These are phyloP conservation scores for Eustalomyia histrio DNA, from an alignment of 2,888 invertebrate genomes.

Conservation along the genomic window DNA sequence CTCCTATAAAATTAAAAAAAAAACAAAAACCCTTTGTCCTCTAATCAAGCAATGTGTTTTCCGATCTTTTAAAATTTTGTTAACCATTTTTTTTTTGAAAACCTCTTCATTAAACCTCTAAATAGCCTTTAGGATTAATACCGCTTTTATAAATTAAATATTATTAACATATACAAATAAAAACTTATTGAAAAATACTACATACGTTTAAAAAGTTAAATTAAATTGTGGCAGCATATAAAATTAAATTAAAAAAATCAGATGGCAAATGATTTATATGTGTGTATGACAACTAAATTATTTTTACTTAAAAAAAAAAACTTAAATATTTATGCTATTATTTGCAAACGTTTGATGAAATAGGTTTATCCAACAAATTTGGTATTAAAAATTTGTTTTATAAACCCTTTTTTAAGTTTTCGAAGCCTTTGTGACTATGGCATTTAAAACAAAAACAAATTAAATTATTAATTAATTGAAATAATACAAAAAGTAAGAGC, in stretches of 20 bases:
- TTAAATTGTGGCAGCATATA: constrained; percentile 29
- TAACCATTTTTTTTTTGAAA: no score
- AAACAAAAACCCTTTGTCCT: no score
- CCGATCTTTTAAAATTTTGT: no score
- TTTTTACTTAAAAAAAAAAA: constrained; percentile 16
- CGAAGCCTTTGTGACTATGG: no score
- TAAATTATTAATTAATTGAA: neutral
- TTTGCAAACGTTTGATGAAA: neutral
- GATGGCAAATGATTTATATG: constrained; percentile 13
- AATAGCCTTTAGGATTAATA: neutral
- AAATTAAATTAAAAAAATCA: constrained; percentile 7
- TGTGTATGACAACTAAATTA: constrained; percentile 18
- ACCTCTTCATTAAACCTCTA: neutral
- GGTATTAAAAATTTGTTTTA: no score
- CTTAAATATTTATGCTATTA: constrained; percentile 12
- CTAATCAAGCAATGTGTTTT: no score
- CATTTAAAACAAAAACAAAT: neutral
- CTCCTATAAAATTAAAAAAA: no score
- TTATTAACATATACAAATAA: neutral
- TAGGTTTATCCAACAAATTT: no score
- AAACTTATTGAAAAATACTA: neutral
- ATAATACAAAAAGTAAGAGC: constrained; percentile 23
- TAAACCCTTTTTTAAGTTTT: no score
- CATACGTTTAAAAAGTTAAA: neutral
- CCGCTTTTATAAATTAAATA: neutral